Evolutionary conservation across 2,113 vertebrate species (phyloP).

Genomic region (Phasianus colchicus): DNA sequence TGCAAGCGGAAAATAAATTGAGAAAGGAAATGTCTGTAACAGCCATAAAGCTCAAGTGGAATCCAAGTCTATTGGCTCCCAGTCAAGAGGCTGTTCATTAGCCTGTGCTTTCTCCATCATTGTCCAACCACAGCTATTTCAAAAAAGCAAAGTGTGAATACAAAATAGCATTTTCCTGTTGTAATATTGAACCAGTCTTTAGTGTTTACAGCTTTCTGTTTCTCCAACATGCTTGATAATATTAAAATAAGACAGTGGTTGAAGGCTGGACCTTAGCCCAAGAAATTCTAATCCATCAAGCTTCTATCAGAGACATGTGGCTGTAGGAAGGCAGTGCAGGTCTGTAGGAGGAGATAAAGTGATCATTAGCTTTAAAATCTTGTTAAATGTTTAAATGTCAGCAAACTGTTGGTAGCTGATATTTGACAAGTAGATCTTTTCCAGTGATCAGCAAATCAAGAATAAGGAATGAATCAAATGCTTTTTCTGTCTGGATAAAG

Average conservation of each 20-base stretch:
- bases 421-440: background rate
- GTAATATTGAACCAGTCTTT: background rate
- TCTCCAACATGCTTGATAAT: background rate
- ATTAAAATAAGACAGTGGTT: background rate
- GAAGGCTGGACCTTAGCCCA: background rate
- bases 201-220: background rate
- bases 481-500: background rate
- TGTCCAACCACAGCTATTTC: background rate
- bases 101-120: background rate
- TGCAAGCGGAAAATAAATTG: background rate
- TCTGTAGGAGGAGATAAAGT: background rate
- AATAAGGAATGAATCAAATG: background rate
- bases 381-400: background rate
- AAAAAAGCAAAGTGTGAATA: background rate
- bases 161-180: rapidly evolving
- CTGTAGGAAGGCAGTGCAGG: background rate
- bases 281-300: background rate
- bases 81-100: background rate
- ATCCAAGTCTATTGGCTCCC: background rate
- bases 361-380: background rate
- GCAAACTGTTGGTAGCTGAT: background rate
- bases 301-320: background rate
- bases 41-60: background rate
- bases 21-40: background rate
- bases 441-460: background rate